Base-by-base conservation (phyloP, 2,888 invertebrate genomes). In the Drosophila antonietae region DNA sequence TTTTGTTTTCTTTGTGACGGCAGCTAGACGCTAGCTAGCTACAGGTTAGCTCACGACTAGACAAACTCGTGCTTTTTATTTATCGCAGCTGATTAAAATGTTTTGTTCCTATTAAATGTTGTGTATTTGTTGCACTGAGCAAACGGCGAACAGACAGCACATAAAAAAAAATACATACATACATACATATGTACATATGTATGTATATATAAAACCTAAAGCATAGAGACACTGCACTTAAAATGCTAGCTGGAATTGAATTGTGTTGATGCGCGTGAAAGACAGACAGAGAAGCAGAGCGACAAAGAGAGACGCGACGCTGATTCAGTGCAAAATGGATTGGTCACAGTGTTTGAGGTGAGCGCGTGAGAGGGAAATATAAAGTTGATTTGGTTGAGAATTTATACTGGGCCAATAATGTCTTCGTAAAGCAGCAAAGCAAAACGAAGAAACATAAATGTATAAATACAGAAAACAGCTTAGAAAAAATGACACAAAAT, bases 141-240 rank as follows among this genome's bases (percentile, higher is more conserved):
- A 15, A 53, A 23, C 56, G 31, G 46, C 58, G 33, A 55, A 44
- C 62, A 63, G 56, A 64, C 74, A 47, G 66, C 61, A 31, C 5
- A 51, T 51, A 31, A 10, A n/a, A 31, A 31, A 0, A 28, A 3
- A 20, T 20, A 23, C 0, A 4, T 23, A 23, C 23, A 23, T 23
- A 23, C 23, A 23, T 23, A 23, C 3, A 23, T 2, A 3, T 23
- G 3, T 5, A 28, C 3, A 28, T 5, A 28, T 28, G 3, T 5
- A 28, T 28, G 3, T 15, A 43, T 44, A 31, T 49, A 75, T 62
- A 71, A 71, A 80, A 68, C 56, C 62, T 71, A 65, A 65, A 68
- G 69, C 71, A 60, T 56, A 57, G 59, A 75, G 76, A 78, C 53
- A 52, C 55, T 44, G 71, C 80, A 68, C 43, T 70, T 62, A 79